phyloP scores from a whole-genome alignment of 2,797 vertebrate species.

The Microchirus variegatus region DNA sequence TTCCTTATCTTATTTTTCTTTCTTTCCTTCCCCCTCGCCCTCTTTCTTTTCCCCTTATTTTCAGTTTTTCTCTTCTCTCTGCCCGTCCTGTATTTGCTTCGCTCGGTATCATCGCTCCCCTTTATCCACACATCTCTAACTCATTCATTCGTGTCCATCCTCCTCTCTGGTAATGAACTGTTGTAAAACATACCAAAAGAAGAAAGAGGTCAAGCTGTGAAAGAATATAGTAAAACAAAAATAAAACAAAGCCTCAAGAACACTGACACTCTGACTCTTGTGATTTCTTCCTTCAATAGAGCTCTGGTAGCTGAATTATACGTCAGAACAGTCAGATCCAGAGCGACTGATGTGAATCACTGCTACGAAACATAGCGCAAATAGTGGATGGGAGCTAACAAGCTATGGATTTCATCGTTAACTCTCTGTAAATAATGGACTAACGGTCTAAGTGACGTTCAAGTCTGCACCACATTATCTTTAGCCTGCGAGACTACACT shows the following conservation, averaged over 20 bases:
- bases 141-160: slow-evolving; percentile 32
- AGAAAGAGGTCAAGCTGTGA: slow-evolving; percentile 86
- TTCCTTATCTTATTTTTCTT: slow-evolving; percentile 16
- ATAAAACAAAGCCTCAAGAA: slow-evolving; percentile 58
- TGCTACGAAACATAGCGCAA: too few species aligned
- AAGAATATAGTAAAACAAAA: slow-evolving; percentile 83
- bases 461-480: too few species aligned
- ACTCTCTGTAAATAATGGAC: too few species aligned
- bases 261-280: slow-evolving; percentile 31
- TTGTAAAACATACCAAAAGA: slow-evolving; percentile 85
- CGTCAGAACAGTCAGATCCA: too few species aligned
- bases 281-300: slow-evolving; percentile 25
- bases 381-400: too few species aligned
- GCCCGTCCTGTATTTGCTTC: slow-evolving; percentile 18
- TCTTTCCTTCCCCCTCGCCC: background rate
- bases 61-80: slow-evolving; percentile 4
- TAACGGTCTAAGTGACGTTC: too few species aligned
- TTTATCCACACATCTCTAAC: slow-evolving; percentile 31
- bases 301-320: slow-evolving; percentile 23
- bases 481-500: too few species aligned
- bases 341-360: too few species aligned
- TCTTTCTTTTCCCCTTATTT: background rate
- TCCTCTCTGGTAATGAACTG: slow-evolving; percentile 69
- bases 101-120: slow-evolving; percentile 17
- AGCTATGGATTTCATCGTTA: too few species aligned